Evolutionary conservation across 1,140 invertebrate species (phyloP), one percentile per base, ranked within the genome.

Genomic region (Dendroctonus ponderosae): DNA sequence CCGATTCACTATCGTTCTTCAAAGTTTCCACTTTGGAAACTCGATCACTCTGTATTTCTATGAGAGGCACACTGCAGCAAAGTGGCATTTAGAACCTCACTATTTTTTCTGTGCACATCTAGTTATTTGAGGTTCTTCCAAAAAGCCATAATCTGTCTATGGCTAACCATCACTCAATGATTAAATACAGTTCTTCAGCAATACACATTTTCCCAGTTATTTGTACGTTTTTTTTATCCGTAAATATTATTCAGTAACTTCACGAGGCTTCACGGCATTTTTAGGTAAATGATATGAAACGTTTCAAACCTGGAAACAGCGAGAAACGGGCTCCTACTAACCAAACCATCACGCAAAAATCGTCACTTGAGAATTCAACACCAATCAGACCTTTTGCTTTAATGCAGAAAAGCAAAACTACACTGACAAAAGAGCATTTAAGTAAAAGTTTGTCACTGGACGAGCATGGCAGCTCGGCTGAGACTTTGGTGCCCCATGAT

Each of bases 401-500:
- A 7, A 60, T 75, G 37, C 54, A 56, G 8, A 72, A 75, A 50
- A 74, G 74, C 42, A 71, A 74, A 51, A 71, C 72, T 2, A 75
- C 72, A 40, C 49, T 72, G 39, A 71, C 62, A 7, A 73, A 69
- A 54, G 70, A 75, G 46, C 69, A 71, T 50, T 68, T 69, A 42
- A 70, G 41, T 11, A 76, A 75, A 66, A 66, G 67, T 38, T 49
- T 69, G 7, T 71, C 73, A 8, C 51, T 70, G 6, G 74, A 75
- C 43, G 76, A 77, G 39, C 75, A 72, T 59, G 73, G 71, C 51
- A 82, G 83, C 70, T 84, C 83, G 50, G 79, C 78, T 2, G 83
- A 85, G 71, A 84, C 82, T 26, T 77, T 85, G 12, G 80, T 84
- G 0, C 82, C 79, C 78, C 81, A 77, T 37, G 61, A 53, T 37